Conservation (phyloP, 2,797 vertebrate species). For the Halcyon badia region DNA sequence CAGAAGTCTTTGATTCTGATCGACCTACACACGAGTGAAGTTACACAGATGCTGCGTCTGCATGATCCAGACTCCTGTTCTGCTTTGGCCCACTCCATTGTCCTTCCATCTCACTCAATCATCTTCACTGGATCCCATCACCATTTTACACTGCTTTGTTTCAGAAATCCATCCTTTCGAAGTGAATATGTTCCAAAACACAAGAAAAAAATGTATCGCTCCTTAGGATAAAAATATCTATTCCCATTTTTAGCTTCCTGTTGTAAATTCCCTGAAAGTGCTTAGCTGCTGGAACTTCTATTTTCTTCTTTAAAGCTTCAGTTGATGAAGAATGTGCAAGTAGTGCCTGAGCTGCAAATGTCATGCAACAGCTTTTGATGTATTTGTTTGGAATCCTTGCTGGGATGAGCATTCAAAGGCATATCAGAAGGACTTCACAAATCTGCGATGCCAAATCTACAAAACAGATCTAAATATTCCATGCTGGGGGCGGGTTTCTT, state of each 20-base stretch:
- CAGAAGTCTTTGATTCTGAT: rapidly evolving
- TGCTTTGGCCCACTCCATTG: rapidly evolving
- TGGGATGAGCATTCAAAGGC: neutral
- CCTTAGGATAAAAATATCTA: neutral
- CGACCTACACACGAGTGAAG: rapidly evolving
- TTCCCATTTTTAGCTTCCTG: neutral
- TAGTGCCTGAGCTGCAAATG: conserved; percentile 1
- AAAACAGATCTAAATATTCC: conserved; percentile 77
- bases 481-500: conserved; percentile 80
- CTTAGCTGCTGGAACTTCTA: neutral
- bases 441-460: neutral
- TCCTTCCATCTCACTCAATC: rapidly evolving
- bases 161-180: neutral
- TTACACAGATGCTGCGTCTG: neutral
- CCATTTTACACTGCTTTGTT: neutral
- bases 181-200: neutral
- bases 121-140: neutral
- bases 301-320: neutral
- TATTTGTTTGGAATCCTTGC: neutral
- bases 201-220: neutral
- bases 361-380: neutral
- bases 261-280: neutral
- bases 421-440: neutral
- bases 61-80: no score
- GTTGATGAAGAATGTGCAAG: neutral